Percentiles rank a stretch among this genome's conserved stretches.
These are phyloP conservation scores for Proisotoma minuta DNA, from an alignment of 2,888 invertebrate genomes.

Conservation along the genomic window DNA sequence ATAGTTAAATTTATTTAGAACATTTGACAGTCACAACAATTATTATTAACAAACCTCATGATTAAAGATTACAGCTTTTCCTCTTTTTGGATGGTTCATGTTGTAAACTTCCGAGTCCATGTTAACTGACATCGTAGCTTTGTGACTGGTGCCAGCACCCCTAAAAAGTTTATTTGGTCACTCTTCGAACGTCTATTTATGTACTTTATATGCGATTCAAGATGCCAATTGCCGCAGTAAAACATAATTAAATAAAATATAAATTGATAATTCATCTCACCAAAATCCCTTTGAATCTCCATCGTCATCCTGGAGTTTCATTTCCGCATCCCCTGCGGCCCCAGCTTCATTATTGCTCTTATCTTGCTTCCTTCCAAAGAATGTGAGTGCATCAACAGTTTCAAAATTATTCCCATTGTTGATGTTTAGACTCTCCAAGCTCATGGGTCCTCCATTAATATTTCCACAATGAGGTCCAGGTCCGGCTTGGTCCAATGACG, in stretches of 20 bases:
- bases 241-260: not conserved
- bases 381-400: slow-evolving; percentile 31
- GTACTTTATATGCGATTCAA: not conserved
- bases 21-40: not conserved
- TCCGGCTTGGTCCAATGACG: not conserved
- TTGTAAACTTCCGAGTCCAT: slow-evolving; percentile 45
- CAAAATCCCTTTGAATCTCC: slow-evolving; percentile 38
- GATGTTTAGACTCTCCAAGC: not conserved
- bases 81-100: slow-evolving; percentile 43
- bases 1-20: slow-evolving; percentile 7
- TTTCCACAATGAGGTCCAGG: too few species aligned
- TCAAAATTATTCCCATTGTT: slow-evolving; percentile 2
- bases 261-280: slow-evolving; percentile 23
- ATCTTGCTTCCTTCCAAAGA: slow-evolving; percentile 25
- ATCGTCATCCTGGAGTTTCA: slow-evolving; percentile 28
- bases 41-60: slow-evolving; percentile 36
- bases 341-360: slow-evolving; percentile 8
- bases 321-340: slow-evolving; percentile 6
- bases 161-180: slow-evolving; percentile 10
- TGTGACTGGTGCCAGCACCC: slow-evolving; percentile 30
- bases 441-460: too few species aligned
- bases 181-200: not conserved
- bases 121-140: slow-evolving; percentile 41
- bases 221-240: not conserved
- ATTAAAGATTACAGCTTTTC: slow-evolving; percentile 44